A percentile compares a stretch with the other conserved stretches of the same genome.
Evolutionary conservation across 2,113 vertebrate genomes (phyloP).

Genomic region (Mobula hypostoma): DNA sequence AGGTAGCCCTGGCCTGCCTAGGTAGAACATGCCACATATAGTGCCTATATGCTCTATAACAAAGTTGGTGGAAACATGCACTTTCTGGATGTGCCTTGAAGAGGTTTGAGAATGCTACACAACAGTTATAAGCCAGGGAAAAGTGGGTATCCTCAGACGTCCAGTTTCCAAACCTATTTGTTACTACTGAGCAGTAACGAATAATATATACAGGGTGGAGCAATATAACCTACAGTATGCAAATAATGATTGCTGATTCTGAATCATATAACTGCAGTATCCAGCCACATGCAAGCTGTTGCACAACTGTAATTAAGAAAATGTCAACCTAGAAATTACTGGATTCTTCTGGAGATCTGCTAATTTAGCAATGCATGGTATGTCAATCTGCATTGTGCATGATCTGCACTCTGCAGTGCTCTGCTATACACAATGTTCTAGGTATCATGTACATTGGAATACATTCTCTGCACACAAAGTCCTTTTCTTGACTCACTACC

Average conservation of each 20-base stretch:
- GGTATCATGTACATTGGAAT: no score
- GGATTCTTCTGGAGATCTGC: no score
- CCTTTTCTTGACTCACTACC: no score
- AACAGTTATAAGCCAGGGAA: background rate
- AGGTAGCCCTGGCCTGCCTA: background rate
- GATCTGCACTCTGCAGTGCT: no score
- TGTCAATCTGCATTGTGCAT: no score
- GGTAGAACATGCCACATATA: background rate
- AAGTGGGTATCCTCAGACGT: background rate
- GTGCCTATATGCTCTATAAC: background rate
- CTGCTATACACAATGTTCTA: no score
- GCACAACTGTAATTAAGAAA: background rate
- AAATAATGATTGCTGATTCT: background rate
- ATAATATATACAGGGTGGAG: background rate
- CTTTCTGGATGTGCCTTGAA: background rate
- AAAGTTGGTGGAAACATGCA: background rate
- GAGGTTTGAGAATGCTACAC: background rate
- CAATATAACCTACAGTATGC: background rate
- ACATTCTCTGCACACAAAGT: no score
- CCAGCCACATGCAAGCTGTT: background rate
- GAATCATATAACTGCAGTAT: background rate
- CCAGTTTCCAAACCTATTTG: background rate
- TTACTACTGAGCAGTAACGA: background rate
- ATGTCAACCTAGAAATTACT: background rate
- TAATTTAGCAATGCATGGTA: no score